Evolutionary conservation across 2,113 vertebrate species (phyloP).

Genomic region (Fukomys damarensis): DNA sequence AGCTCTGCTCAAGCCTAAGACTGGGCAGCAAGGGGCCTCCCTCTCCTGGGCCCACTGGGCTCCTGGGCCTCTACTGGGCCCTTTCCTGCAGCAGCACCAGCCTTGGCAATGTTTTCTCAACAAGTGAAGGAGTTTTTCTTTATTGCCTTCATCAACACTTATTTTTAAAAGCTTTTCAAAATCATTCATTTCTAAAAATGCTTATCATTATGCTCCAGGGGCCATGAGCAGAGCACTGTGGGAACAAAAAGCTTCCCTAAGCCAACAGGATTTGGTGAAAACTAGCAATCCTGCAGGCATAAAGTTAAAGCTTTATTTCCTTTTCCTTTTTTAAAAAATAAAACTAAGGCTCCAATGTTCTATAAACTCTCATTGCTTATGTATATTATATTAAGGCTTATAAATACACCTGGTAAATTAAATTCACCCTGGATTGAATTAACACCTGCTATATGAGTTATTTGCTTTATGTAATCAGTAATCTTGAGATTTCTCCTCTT

Average conservation of each 20-base stretch:
- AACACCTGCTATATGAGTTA: conserved; percentile 80
- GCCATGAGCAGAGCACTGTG: neutral
- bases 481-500: conserved; percentile 74
- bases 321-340: conserved; percentile 43
- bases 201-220: conserved; percentile 18
- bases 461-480: conserved; percentile 80
- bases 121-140: conserved; percentile 3
- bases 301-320: conserved; percentile 74
- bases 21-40: rapidly evolving
- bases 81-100: neutral
- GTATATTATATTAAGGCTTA: conserved; percentile 78
- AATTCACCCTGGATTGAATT: conserved; percentile 79
- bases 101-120: conserved; percentile 16
- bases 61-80: too few species aligned
- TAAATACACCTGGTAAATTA: conserved; percentile 81
- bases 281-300: conserved; percentile 58
- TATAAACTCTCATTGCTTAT: conserved; percentile 79
- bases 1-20: neutral
- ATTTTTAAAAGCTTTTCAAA: conserved; percentile 8
- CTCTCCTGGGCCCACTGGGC: too few species aligned
- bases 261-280: conserved; percentile 56
- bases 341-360: conserved; percentile 79
- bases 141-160: conserved; percentile 19
- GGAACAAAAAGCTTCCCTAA: conserved; percentile 63
- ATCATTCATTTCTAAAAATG: neutral